phyloP scores from a whole-genome alignment of 2,888 invertebrate genomes.

The Electrophaes corylata region DNA sequence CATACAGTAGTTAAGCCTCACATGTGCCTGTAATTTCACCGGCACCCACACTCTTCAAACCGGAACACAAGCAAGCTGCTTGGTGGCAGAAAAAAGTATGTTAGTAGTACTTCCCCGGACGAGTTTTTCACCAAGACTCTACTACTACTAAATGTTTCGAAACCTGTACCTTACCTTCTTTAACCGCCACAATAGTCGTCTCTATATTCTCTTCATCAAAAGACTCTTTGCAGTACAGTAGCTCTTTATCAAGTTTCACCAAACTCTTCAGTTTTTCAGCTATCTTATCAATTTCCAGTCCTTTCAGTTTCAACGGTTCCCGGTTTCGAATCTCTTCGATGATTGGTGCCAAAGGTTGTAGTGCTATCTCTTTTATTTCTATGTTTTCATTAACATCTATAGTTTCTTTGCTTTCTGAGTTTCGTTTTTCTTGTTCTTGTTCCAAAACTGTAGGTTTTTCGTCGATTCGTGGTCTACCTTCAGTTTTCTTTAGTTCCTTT shows the following conservation, averaged over 20 bases:
- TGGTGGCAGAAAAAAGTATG: too few relatives aligned
- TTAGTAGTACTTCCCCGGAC: too few relatives aligned
- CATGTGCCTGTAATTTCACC: too few relatives aligned
- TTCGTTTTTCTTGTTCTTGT: background rate
- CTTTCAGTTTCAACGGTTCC: constrained; percentile 62
- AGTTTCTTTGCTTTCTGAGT: background rate
- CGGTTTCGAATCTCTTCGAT: constrained; percentile 70
- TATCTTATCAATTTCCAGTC: constrained; percentile 74
- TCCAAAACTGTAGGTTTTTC: background rate
- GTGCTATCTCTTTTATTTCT: constrained; percentile 9
- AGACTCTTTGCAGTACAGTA: constrained; percentile 67
- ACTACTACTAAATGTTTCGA: too few relatives aligned
- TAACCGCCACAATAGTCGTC: constrained; percentile 35
- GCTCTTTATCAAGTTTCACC: constrained; percentile 63
- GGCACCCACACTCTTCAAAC: too few relatives aligned
- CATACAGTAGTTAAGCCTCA: too few relatives aligned
- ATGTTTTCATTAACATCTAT: background rate
- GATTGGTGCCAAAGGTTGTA: constrained; percentile 71
- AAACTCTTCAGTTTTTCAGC: constrained; percentile 75
- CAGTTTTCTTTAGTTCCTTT: constrained; percentile 12
- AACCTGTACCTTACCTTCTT: constrained; percentile 46
- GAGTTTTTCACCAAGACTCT: too few relatives aligned
- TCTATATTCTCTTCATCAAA: constrained; percentile 56
- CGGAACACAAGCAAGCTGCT: too few relatives aligned
- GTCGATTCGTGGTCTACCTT: background rate